Percentiles rank a stretch among this genome's conserved stretches.
phyloP scores from a whole-genome alignment of 35 echinoderm and acorn worm species.

The Lytechinus pictus region DNA sequence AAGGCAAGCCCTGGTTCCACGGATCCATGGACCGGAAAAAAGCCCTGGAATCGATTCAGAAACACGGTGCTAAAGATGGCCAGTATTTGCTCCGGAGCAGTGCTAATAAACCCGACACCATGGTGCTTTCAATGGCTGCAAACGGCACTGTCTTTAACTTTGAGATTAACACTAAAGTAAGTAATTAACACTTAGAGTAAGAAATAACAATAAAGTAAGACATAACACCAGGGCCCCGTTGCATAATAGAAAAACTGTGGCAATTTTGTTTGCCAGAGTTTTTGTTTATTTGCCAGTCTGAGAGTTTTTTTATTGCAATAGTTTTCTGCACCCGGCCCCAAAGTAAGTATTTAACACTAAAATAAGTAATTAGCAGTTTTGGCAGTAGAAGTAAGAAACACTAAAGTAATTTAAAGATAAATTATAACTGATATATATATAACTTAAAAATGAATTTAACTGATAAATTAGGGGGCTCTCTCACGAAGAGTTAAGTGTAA shows the following conservation, averaged over 20 bases:
- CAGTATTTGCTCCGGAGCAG: conserved; percentile 86
- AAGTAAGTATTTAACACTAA: not conserved
- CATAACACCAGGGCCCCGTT: too few species aligned
- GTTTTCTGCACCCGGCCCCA: not conserved
- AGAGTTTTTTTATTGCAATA: not conserved
- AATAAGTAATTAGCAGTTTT: not conserved
- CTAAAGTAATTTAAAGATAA: too few species aligned
- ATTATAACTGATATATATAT: too few species aligned
- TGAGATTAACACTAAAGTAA: conserved; percentile 95
- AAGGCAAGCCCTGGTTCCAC: conserved; percentile 68
- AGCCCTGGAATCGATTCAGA: conserved; percentile 82
- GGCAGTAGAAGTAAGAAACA: too few species aligned
- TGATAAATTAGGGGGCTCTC: too few species aligned
- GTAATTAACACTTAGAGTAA: not conserved
- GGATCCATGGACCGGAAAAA: conserved; percentile 77
- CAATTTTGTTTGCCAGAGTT: too few species aligned
- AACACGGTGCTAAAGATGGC: conserved; percentile 66
- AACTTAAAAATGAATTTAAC: too few species aligned
- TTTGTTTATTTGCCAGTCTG: not conserved
- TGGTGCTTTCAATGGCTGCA: conserved; percentile 92
- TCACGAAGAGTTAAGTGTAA: too few species aligned
- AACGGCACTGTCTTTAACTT: conserved; percentile 86
- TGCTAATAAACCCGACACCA: conserved; percentile 79
- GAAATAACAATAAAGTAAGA: too few species aligned
- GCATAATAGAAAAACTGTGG: too few species aligned